phyloP scores from a whole-genome alignment of 2,888 invertebrate genomes.

The Drosophila paucipuncta region DNA sequence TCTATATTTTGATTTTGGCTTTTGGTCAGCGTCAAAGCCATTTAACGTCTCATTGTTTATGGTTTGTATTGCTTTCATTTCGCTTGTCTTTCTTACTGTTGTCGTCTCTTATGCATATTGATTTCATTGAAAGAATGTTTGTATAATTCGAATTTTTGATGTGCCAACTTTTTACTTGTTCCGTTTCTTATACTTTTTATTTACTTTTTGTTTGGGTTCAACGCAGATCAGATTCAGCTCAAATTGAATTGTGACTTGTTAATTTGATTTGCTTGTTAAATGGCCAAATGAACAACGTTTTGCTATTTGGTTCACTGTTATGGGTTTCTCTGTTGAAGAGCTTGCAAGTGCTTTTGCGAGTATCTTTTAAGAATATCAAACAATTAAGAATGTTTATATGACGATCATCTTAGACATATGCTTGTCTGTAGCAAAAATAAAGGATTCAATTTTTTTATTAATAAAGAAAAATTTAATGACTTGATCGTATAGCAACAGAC shows the following conservation, averaged over 20 bases:
- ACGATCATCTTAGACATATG: not conserved
- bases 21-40: constrained; percentile 40
- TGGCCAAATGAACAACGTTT: not conserved
- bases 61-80: constrained; percentile 30
- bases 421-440: not conserved
- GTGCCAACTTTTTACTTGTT: constrained; percentile 10
- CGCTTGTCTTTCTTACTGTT: constrained; percentile 14
- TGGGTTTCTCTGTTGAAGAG: not conserved
- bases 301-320: not conserved
- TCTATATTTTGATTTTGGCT: constrained; percentile 29
- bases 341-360: not conserved
- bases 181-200: constrained; percentile 10
- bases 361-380: no score
- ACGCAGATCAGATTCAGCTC: constrained; percentile 10
- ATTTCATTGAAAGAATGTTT: constrained; percentile 64
- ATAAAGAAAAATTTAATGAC: not conserved
- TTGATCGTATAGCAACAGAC: no score
- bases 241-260: not conserved
- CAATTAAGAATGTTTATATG: not conserved
- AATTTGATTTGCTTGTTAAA: constrained; percentile 27
- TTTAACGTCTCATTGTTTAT: constrained; percentile 60
- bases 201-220: constrained; percentile 3
- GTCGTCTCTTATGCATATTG: constrained; percentile 47
- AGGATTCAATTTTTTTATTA: not conserved
- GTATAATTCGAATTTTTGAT: constrained; percentile 14